phyloP scores from a whole-genome alignment of 2,797 vertebrate genomes.

The Lateolabrax maculatus region DNA sequence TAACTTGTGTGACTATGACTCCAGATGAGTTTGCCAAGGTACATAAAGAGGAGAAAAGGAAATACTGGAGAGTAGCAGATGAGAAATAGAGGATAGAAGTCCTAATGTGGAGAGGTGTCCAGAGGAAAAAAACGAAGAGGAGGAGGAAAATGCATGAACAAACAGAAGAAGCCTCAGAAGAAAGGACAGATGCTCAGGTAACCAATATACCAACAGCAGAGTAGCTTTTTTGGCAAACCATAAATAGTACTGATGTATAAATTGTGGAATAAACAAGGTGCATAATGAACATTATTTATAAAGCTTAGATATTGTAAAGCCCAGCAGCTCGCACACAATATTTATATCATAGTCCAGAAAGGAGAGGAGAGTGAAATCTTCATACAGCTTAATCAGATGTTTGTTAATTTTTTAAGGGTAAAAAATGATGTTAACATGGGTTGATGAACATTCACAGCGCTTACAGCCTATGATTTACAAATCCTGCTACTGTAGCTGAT shows the following conservation, averaged over 20 bases:
- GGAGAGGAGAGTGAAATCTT: neutral
- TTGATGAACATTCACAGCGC: neutral
- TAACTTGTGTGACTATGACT: constrained; percentile 6
- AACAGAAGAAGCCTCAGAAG: constrained; percentile 31
- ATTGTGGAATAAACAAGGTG: constrained; percentile 22
- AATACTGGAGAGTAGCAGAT: neutral
- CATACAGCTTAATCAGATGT: neutral
- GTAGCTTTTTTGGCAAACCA: neutral
- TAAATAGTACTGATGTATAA: constrained; percentile 2
- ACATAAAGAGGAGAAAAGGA: neutral
- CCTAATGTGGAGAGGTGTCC: constrained; percentile 18
- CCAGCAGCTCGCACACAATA: neutral
- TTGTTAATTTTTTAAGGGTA: neutral
- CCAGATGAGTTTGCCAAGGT: constrained; percentile 7
- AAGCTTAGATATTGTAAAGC: neutral
- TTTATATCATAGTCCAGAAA: neutral
- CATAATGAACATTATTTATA: constrained; percentile 26
- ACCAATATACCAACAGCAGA: constrained; percentile 17
- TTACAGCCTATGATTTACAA: neutral
- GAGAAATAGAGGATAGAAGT: constrained; percentile 6
- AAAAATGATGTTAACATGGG: neutral
- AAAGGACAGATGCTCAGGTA: constrained; percentile 30
- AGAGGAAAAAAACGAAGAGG: constrained; percentile 24
- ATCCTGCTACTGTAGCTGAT: neutral
- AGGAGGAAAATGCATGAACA: constrained; percentile 30